These are phyloP conservation scores for Cacoxenus indagator DNA, from an alignment of 2,888 invertebrate genomes.

Conservation along the genomic window DNA sequence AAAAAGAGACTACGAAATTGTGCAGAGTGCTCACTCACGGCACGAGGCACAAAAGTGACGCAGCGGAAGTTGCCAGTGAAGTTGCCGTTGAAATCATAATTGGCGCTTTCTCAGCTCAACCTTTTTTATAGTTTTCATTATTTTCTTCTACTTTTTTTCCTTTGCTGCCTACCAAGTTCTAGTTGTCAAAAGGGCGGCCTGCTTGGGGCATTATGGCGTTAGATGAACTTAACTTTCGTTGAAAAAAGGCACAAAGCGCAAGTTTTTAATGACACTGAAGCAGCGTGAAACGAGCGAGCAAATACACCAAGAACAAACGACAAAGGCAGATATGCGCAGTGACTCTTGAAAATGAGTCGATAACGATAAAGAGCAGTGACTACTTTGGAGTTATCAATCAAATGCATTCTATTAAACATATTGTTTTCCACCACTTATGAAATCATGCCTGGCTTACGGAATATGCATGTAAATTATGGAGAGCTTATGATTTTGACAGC, in stretches of 20 bases:
- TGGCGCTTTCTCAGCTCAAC: background rate
- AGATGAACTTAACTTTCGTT: background rate
- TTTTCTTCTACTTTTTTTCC: background rate
- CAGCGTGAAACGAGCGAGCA: background rate
- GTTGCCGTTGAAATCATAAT: background rate
- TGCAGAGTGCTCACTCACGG: background rate
- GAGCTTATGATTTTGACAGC: background rate
- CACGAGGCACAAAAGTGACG: background rate
- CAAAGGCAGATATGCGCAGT: no score
- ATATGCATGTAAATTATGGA: background rate
- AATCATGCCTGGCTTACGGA: no score
- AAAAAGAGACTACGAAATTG: slow-evolving; percentile 1
- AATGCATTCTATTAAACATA: background rate
- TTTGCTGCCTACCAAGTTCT: background rate
- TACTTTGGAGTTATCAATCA: background rate
- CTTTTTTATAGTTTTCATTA: background rate
- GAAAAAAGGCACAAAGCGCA: background rate
- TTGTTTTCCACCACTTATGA: no score
- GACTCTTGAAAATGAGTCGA: background rate
- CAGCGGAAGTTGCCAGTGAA: background rate
- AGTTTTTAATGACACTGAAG: background rate
- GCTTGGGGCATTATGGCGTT: background rate
- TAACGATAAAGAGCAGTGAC: background rate
- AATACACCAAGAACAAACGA: background rate
- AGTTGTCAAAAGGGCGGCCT: background rate